These are phyloP conservation scores for Xyliphius kryptos DNA, from an alignment of 2,113 vertebrate species.

Conservation along the genomic window DNA sequence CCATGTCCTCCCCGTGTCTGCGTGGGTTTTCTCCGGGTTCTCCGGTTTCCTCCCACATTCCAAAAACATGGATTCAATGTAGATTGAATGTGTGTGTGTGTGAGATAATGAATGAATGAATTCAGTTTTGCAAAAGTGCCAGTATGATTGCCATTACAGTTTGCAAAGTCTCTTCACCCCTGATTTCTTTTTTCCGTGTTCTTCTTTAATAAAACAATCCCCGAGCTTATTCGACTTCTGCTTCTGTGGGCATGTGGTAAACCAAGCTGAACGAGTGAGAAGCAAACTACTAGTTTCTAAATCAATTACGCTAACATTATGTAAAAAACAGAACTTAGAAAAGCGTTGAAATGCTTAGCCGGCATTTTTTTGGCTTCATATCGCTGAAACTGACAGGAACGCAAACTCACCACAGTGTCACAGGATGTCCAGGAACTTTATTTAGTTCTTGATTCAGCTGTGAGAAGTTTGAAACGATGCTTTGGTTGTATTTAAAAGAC, in stretches of 20 bases:
- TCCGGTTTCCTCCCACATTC: too few species aligned
- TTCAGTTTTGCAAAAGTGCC: too few species aligned
- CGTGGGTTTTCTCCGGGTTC: too few species aligned
- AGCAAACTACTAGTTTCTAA: constrained; percentile 4
- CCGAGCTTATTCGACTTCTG: background rate
- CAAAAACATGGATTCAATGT: too few species aligned
- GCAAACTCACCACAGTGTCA: constrained; percentile 10
- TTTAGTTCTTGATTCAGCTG: too few species aligned
- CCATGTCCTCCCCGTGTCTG: too few species aligned
- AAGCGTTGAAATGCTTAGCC: constrained; percentile 14
- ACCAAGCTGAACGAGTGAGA: constrained; percentile 5
- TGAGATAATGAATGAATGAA: too few species aligned
- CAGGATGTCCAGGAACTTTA: background rate
- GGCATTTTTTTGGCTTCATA: constrained; percentile 14
- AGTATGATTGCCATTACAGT: too few species aligned
- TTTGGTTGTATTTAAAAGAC: too few species aligned
- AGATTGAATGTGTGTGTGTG: too few species aligned
- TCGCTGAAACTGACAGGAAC: constrained; percentile 3
- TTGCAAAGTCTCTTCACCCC: too few species aligned
- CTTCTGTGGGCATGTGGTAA: constrained; percentile 1
- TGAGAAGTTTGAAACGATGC: too few species aligned
- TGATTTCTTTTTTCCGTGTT: constrained; percentile 8
- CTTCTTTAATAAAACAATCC: background rate
- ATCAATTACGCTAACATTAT: constrained; percentile 28
- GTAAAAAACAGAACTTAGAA: constrained; percentile 2